Percentiles rank a stretch among this genome's conserved stretches.
Evolutionary conservation across 2,888 invertebrate species (phyloP).

Genomic region (Platycheirus albimanus): DNA sequence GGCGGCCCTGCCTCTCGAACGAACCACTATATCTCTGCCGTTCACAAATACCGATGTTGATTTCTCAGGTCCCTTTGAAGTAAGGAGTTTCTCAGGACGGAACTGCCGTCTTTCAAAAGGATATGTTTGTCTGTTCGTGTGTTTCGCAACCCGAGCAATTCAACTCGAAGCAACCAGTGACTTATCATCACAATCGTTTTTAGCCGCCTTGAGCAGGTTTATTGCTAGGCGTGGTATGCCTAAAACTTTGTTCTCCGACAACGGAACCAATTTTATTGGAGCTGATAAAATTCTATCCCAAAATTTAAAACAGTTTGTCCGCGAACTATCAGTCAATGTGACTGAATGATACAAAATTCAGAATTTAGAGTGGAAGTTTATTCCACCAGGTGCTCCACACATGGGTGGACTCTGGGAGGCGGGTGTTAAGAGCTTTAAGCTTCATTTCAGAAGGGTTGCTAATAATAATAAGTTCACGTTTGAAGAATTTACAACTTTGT

Average conservation of each 20-base stretch:
- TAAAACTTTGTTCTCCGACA: conserved; percentile 25
- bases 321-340: not conserved
- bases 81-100: not conserved
- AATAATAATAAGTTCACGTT: conserved; percentile 28
- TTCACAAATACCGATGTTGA: not conserved
- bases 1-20: not conserved
- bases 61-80: conserved; percentile 1
- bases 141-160: not conserved
- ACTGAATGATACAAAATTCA: not conserved
- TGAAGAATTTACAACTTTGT: conserved; percentile 41
- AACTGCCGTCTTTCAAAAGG: conserved; percentile 3
- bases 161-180: conserved; percentile 1
- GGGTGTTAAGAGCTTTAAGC: too few species aligned
- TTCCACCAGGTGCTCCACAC: conserved; percentile 31
- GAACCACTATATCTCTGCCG: not conserved
- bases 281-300: not conserved
- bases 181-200: not conserved
- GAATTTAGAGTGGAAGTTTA: too few species aligned
- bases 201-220: not conserved
- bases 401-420: conserved; percentile 36
- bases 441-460: conserved; percentile 26
- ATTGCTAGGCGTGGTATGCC: conserved; percentile 30
- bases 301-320: not conserved
- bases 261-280: conserved; percentile 31
- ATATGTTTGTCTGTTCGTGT: conserved; percentile 2